Conservation (phyloP, 2,113 vertebrate species). For the human region DNA sequence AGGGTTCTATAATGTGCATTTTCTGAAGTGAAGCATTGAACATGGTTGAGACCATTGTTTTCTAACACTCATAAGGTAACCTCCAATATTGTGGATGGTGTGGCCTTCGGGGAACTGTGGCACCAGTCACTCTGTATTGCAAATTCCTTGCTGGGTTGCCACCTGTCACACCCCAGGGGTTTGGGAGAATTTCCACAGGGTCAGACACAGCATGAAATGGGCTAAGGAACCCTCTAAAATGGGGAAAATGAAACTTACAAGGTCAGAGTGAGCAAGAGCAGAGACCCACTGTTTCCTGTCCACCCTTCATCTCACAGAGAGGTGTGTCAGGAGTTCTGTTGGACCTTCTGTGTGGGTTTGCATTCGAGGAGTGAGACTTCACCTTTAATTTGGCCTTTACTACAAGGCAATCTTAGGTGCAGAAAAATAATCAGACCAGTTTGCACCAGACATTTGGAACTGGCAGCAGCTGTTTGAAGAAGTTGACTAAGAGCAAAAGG, state of each 20-base stretch:
- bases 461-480: neutral
- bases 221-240: neutral
- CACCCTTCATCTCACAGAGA: neutral
- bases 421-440: neutral
- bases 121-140: neutral
- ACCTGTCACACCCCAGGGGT: no score
- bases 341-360: neutral
- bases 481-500: neutral
- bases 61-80: neutral
- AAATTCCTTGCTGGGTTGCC: neutral
- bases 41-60: neutral
- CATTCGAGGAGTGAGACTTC: neutral
- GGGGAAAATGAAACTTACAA: neutral
- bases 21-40: neutral
- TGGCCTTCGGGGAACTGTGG: fast-evolving
- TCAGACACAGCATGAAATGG: neutral
- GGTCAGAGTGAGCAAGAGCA: neutral
- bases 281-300: neutral
- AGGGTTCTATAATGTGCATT: neutral
- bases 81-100: neutral
- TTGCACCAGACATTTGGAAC: neutral
- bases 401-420: neutral
- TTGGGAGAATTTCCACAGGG: neutral
- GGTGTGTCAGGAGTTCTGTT: neutral
- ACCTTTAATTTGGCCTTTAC: neutral